phyloP scores from a whole-genome alignment of 2,113 vertebrate genomes.

The Geococcyx californianus region DNA sequence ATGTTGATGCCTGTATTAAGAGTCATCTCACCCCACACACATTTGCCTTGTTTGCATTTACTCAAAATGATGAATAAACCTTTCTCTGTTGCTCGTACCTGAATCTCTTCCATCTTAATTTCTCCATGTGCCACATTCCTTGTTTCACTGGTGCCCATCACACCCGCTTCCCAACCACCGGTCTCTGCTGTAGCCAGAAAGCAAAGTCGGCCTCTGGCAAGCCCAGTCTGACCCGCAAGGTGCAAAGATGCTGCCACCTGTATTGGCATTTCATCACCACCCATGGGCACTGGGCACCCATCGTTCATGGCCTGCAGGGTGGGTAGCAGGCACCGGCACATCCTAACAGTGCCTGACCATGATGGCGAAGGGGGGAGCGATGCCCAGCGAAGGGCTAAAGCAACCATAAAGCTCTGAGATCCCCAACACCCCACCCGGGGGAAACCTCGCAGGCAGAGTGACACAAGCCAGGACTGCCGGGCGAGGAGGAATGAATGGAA shows the following conservation, averaged over 20 bases:
- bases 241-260: neutral
- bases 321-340: neutral
- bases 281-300: neutral
- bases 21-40: rapidly evolving
- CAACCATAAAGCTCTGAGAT: neutral
- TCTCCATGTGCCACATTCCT: neutral
- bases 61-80: neutral
- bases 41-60: too few relatives aligned
- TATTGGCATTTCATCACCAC: neutral
- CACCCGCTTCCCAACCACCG: neutral
- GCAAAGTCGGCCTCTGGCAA: rapidly evolving
- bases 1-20: rapidly evolving
- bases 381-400: conserved; percentile 5
- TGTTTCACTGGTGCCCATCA: neutral
- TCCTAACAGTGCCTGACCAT: neutral
- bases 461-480: conserved; percentile 85
- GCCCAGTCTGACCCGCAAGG: neutral
- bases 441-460: conserved; percentile 56
- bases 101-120: neutral
- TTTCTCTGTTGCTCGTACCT: rapidly evolving
- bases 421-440: neutral
- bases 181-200: neutral
- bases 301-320: neutral
- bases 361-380: neutral
- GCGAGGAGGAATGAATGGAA: conserved; percentile 84